Conservation (phyloP, 92 coral and sea anemone genomes). For the Porites divaricata region DNA sequence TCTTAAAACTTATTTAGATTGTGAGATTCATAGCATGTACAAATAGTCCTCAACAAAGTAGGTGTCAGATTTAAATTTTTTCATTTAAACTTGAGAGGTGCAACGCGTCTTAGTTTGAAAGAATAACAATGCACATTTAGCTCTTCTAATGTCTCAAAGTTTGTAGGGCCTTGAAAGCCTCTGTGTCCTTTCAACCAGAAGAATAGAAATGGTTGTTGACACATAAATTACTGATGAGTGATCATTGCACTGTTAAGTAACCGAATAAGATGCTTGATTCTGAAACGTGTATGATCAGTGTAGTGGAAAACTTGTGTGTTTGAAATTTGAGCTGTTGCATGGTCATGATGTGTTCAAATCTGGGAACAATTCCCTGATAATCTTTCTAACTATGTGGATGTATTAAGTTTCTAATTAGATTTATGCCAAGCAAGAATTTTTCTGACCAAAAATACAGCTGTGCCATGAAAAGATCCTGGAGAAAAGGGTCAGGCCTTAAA, state of each 20-base stretch:
- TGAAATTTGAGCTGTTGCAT: conserved; percentile 23
- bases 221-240: conserved; percentile 22
- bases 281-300: background rate
- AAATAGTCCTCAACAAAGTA: conserved; percentile 12
- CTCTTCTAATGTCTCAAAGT: background rate
- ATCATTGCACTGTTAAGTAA: background rate
- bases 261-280: background rate
- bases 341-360: conserved; percentile 5
- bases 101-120: conserved; percentile 14
- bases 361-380: conserved; percentile 38
- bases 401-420: conserved; percentile 42
- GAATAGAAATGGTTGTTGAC: background rate
- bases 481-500: background rate
- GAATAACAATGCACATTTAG: background rate
- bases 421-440: conserved; percentile 7
- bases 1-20: conserved; percentile 30
- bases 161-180: background rate
- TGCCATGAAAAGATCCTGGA: background rate
- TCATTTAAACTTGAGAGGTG: conserved; percentile 18
- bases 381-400: conserved; percentile 36
- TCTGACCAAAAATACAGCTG: conserved; percentile 5
- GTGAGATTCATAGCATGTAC: background rate
- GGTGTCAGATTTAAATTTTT: conserved; percentile 31
- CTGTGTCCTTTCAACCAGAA: background rate
- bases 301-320: conserved; percentile 3